These are phyloP conservation scores for Gortyna flavago DNA, from an alignment of 2,888 invertebrate species.

Conservation along the genomic window DNA sequence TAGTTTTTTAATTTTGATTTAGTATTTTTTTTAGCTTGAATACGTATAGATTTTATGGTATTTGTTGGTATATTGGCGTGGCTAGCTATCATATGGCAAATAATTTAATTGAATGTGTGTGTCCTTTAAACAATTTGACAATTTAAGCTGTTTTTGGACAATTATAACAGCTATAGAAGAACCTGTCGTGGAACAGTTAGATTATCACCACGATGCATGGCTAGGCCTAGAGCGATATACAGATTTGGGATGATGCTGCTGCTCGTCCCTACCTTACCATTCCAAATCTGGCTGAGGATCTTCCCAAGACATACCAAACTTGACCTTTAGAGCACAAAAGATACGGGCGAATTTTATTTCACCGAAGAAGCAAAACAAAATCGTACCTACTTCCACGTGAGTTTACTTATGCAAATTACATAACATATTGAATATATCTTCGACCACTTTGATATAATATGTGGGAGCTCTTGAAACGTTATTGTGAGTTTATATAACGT, in stretches of 20 bases:
- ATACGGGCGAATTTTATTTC: not conserved
- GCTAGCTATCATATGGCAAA: too few relatives aligned
- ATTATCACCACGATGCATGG: not conserved
- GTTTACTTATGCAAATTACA: constrained; percentile 8
- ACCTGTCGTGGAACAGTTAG: not conserved
- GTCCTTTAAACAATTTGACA: too few relatives aligned
- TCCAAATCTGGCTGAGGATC: not conserved
- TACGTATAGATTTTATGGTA: too few relatives aligned
- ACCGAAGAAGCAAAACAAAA: not conserved
- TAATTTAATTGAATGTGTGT: too few relatives aligned
- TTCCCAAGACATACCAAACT: not conserved
- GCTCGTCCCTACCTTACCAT: not conserved
- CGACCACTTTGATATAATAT: too few relatives aligned
- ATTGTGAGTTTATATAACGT: too few relatives aligned
- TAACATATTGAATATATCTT: constrained; percentile 20
- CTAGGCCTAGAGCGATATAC: not conserved
- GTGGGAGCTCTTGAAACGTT: too few relatives aligned
- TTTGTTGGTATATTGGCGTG: too few relatives aligned
- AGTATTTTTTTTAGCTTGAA: too few relatives aligned
- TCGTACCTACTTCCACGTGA: not conserved
- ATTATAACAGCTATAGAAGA: not conserved
- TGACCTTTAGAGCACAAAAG: not conserved
- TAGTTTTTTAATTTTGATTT: too few relatives aligned
- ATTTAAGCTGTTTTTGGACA: not conserved
- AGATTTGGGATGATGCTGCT: too few relatives aligned